Percentiles rank a stretch among this genome's conserved stretches.
Evolutionary conservation across 2,113 vertebrate genomes (phyloP).

Genomic region (Eleginops maclovinus): DNA sequence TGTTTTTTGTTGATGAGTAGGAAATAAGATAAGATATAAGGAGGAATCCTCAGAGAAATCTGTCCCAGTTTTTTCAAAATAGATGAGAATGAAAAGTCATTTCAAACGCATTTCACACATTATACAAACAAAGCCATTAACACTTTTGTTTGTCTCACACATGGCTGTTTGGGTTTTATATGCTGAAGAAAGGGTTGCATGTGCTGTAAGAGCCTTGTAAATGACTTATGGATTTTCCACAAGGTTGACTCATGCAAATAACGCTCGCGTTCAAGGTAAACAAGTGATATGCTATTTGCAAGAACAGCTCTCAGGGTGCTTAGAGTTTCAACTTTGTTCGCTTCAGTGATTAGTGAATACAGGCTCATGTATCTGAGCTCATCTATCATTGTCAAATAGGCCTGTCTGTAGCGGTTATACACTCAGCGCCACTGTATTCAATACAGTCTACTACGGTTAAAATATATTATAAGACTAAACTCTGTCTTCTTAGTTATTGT

Average conservation of each 20-base stretch:
- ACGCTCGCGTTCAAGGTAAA: slow-evolving; percentile 74
- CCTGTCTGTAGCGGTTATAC: slow-evolving; percentile 30
- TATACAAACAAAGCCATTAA: slow-evolving; percentile 1
- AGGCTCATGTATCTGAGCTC: slow-evolving; percentile 57
- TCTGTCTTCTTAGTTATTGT: slow-evolving; percentile 9
- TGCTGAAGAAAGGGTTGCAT: slow-evolving; percentile 39
- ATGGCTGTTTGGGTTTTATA: slow-evolving; percentile 46
- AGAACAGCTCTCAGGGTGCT: slow-evolving; percentile 49
- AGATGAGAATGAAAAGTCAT: neutral
- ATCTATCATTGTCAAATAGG: slow-evolving; percentile 65
- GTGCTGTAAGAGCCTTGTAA: slow-evolving; percentile 59
- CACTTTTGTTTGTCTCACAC: neutral
- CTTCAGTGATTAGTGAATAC: slow-evolving; percentile 50
- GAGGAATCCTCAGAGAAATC: neutral
- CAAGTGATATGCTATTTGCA: slow-evolving; percentile 58
- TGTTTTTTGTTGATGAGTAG: slow-evolving; percentile 43
- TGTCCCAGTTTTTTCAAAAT: neutral
- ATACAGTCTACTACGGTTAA: neutral
- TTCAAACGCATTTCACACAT: neutral
- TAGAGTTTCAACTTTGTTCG: slow-evolving; percentile 56
- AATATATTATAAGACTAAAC: slow-evolving; percentile 6
- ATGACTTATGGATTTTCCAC: slow-evolving; percentile 81
- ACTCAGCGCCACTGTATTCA: slow-evolving; percentile 3
- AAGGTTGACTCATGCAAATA: slow-evolving; percentile 80
- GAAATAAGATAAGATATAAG: slow-evolving; percentile 3